Percentiles rank a stretch among this genome's conserved stretches.
phyloP scores from a whole-genome alignment of 2,797 vertebrate species.

The Adrianichthys oophorus region DNA sequence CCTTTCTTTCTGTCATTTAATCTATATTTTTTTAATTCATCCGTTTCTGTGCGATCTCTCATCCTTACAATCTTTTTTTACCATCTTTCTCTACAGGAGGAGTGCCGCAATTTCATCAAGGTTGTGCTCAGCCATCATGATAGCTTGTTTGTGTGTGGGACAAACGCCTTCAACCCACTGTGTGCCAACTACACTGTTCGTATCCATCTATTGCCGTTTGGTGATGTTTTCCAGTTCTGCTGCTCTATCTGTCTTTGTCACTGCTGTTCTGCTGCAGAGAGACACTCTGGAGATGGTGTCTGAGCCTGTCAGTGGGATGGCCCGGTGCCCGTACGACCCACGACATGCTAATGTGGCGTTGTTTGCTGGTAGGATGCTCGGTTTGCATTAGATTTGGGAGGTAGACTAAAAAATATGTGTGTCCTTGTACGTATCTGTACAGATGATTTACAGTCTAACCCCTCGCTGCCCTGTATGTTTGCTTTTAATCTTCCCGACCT shows the following conservation, averaged over 20 bases:
- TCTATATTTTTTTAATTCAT: neutral
- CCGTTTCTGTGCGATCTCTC: constrained; percentile 19
- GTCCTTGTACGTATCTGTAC: constrained; percentile 65
- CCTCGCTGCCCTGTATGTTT: constrained; percentile 57
- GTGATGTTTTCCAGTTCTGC: constrained; percentile 21
- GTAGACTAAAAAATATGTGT: constrained; percentile 24
- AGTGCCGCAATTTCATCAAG: constrained; percentile 96
- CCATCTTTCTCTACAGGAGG: constrained; percentile 77
- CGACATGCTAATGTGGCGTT: constrained; percentile 95
- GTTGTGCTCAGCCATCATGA: constrained; percentile 88
- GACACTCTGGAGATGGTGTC: constrained; percentile 89
- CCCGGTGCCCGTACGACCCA: constrained; percentile 93
- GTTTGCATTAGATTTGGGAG: constrained; percentile 22
- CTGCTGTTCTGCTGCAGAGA: constrained; percentile 71
- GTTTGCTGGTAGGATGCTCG: constrained; percentile 84
- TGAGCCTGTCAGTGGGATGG: constrained; percentile 94
- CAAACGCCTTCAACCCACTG: constrained; percentile 95
- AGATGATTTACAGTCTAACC: constrained; percentile 65
- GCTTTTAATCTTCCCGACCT: constrained; percentile 73
- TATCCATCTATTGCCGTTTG: constrained; percentile 48
- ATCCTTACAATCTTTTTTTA: constrained; percentile 18
- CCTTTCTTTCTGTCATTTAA: constrained; percentile 20
- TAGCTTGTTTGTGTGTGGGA: constrained; percentile 92
- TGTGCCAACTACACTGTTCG: constrained; percentile 97
- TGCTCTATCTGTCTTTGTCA: constrained; percentile 20